Evolutionary conservation across 2,888 invertebrate genomes (phyloP), one percentile per base, ranked within the genome.

Genomic region (Eubasilissa splendida): DNA sequence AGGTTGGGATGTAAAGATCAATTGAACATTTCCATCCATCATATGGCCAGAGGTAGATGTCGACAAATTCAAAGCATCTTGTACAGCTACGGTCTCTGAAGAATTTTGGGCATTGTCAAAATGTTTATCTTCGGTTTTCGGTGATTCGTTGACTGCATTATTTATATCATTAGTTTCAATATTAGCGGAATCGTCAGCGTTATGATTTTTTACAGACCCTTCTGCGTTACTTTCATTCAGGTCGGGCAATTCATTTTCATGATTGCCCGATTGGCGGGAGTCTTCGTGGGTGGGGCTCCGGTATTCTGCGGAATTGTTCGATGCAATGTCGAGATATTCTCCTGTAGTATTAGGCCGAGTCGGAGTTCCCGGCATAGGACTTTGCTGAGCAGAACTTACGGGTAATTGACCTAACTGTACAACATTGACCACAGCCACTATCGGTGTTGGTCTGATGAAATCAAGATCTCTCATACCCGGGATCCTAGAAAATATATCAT

Each of bases 101-200:
- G 71, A 71, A 71, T 71, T 71, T 68, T 68, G 68, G 10, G 14
- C 14, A 70, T 53, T 53, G 22, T 31, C 53, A 53, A 52, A 70
- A 22, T 22, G 14, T 53, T 70, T 70, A 14, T 52, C 63, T 63
- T 73, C 63, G 4, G 50, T n/a, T 75, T 84, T 84, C 70, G 83
- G 85, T 7, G 85, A 81, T 4, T 68, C 66, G 0, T 80, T 80
- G 12, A 84, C 85, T 59, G 80, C 80, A 65, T 82, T 84, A 60
- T 84, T 85, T 1, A 85, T 83, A n/a, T 85, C 84, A 66, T 81
- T 83, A 22, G 85, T 84, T 10, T 80, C 82, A 31, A 85, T 84
- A 75, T 84, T 82, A 75, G 76, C 73, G 74, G 68, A 74, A 54
- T 79, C 79, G 7, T 76, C 76, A 31, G 33, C 76, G 76, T 85